Conservation (phyloP, 1,140 invertebrate species). For the Drosophila mojavensis region DNA sequence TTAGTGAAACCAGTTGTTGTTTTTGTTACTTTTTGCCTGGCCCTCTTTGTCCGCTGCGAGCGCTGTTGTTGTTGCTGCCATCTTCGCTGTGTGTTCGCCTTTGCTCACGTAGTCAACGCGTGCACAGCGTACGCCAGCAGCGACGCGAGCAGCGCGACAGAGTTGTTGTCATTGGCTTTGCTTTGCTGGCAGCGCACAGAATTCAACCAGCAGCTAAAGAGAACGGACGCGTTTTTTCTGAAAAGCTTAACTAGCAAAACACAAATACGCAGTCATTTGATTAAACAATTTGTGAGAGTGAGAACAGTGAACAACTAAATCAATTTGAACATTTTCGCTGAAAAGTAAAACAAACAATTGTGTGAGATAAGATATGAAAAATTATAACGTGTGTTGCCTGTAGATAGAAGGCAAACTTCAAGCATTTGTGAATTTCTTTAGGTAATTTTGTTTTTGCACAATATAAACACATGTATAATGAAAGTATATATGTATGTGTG, state of each 20-base stretch:
- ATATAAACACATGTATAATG: too few species aligned
- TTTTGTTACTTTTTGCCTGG: slow-evolving; percentile 51
- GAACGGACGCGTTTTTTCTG: slow-evolving; percentile 56
- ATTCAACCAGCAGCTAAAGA: slow-evolving; percentile 62
- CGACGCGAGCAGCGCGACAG: slow-evolving; percentile 23
- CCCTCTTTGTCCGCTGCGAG: slow-evolving; percentile 32
- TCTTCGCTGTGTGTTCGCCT: slow-evolving; percentile 56
- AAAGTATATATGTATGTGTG: not conserved
- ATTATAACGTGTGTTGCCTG: slow-evolving; percentile 27
- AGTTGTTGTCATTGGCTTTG: slow-evolving; percentile 45
- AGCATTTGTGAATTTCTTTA: slow-evolving; percentile 22
- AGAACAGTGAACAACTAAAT: slow-evolving; percentile 14
- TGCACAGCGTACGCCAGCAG: slow-evolving; percentile 51
- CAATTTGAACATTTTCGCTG: slow-evolving; percentile 21
- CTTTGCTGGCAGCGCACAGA: slow-evolving; percentile 56
- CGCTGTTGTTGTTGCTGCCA: slow-evolving; percentile 32
- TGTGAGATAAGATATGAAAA: slow-evolving; percentile 46
- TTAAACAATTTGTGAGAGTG: slow-evolving; percentile 58
- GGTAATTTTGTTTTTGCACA: slow-evolving; percentile 52
- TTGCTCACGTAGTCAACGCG: slow-evolving; percentile 77
- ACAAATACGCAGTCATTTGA: slow-evolving; percentile 52
- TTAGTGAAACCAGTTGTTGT: slow-evolving; percentile 73
- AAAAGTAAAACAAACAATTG: slow-evolving; percentile 50
- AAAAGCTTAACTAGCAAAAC: slow-evolving; percentile 11
- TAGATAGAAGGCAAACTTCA: slow-evolving; percentile 3